Evolutionary conservation across 2,888 invertebrate genomes (phyloP), one percentile per base, ranked within the genome.

Genomic region (Erebia ligea): DNA sequence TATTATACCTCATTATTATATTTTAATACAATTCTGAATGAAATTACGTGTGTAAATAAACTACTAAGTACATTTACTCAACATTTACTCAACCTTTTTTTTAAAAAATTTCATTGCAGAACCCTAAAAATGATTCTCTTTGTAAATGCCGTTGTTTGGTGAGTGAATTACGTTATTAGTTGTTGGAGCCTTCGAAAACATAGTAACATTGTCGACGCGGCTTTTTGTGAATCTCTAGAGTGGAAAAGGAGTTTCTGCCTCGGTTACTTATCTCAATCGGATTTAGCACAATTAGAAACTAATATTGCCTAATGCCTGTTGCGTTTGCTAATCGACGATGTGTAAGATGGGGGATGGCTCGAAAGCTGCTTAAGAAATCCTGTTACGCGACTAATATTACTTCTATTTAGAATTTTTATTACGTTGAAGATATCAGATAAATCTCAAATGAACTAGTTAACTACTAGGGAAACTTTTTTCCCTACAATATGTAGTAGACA

Each of bases 271-370:
- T 81, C 84, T 87, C 84, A 90, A 92, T 84, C 79, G 87, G 88
- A 89, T 91, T 90, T 87, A 77, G 84, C 83, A 82, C 86, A 89
- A 91, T 91, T 92, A 91, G 85, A 81, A 78, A 84, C 76, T 83
- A 84, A 81, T 75, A 73, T 77, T 71, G 62, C 76, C 73, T 76
- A 73, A 76, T 73, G 62, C 77, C 73, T 76, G 78, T 85, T 85
- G 83, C 83, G 81, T 85, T 79, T 78, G 48, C 21, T 72, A 78
- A 71, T 75, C 84, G 79, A 78, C 79, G 79, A 79, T 76, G 78
- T 79, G 77, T 73, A 77, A 80, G 76, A 82, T 81, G 74, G 76
- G 82, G 82, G 79, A 63, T 64, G 70, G 50, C n/a, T 17, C 13
- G n/a, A 45, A 68, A 68, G n/a, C 54, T 25, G 54, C 65, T 65